These are phyloP conservation scores for Ceriagrion tenellum DNA, from an alignment of 2,888 invertebrate species.

Conservation along the genomic window DNA sequence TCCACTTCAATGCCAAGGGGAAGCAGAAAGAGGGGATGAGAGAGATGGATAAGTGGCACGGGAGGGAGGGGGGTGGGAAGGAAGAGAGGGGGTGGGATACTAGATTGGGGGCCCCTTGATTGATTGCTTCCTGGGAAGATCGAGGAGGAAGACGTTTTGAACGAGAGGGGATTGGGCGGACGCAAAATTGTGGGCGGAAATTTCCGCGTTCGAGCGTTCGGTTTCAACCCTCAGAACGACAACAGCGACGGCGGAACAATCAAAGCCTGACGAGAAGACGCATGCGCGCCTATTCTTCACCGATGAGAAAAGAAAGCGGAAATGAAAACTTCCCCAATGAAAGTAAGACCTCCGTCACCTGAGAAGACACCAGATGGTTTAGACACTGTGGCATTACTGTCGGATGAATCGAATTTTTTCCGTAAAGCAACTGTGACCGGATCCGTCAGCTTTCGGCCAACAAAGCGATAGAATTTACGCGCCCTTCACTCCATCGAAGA, in stretches of 20 bases:
- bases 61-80: neutral
- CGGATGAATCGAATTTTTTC: too few species aligned
- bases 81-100: neutral
- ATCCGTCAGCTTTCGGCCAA: too few species aligned
- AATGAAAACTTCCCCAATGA: too few species aligned
- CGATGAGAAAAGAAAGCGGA: neutral
- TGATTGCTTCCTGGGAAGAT: slow-evolving; percentile 4
- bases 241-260: neutral
- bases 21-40: neutral
- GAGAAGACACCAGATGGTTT: too few species aligned
- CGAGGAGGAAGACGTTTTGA: slow-evolving; percentile 2
- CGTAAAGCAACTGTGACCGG: too few species aligned
- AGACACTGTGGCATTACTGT: too few species aligned
- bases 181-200: neutral
- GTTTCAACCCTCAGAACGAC: neutral
- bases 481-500: too few species aligned
- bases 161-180: neutral
- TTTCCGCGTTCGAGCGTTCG: neutral
- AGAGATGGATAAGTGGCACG: neutral
- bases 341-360: too few species aligned
- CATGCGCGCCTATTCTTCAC: neutral
- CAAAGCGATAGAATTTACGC: too few species aligned
- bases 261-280: neutral
- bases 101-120: slow-evolving; percentile 3
- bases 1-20: neutral